These are phyloP conservation scores for Tachysurus vachellii DNA, from an alignment of 2,113 vertebrate species.

Conservation along the genomic window DNA sequence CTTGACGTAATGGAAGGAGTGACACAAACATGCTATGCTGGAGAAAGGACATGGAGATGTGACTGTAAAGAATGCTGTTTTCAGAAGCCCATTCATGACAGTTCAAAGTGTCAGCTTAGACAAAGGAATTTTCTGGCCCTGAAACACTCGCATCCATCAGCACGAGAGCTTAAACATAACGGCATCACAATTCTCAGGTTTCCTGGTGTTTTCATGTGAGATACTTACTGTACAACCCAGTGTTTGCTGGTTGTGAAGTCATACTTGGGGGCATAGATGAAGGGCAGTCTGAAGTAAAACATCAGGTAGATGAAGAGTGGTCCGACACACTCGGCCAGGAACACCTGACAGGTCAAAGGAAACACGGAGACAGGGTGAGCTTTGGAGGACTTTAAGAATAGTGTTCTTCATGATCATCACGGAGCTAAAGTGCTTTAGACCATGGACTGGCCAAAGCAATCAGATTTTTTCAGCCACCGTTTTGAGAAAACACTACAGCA, in stretches of 20 bases:
- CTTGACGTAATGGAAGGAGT: slow-evolving; percentile 89
- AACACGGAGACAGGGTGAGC: not conserved
- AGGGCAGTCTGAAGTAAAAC: slow-evolving; percentile 89
- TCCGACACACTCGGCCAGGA: slow-evolving; percentile 84
- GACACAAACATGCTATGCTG: slow-evolving; percentile 88
- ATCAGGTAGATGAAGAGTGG: slow-evolving; percentile 88
- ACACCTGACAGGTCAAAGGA: slow-evolving; percentile 74
- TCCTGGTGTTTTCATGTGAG: not conserved
- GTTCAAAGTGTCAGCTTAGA: not conserved
- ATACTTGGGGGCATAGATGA: slow-evolving; percentile 85
- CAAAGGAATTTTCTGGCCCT: not conserved
- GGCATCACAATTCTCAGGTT: not conserved
- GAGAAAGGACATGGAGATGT: slow-evolving; percentile 10
- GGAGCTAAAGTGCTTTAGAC: not conserved
- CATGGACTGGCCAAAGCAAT: not conserved
- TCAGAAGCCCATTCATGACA: not conserved
- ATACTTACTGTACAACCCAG: slow-evolving; percentile 89
- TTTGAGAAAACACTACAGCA: too few relatives aligned
- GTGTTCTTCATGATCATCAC: not conserved
- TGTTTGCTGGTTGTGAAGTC: slow-evolving; percentile 88
- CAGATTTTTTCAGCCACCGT: too few relatives aligned
- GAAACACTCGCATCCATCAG: not conserved
- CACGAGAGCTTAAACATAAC: not conserved
- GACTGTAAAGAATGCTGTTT: not conserved
- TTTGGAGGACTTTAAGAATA: not conserved